Evolutionary conservation across 2,113 vertebrate species (phyloP).

Genomic region (Dipodomys ordii): DNA sequence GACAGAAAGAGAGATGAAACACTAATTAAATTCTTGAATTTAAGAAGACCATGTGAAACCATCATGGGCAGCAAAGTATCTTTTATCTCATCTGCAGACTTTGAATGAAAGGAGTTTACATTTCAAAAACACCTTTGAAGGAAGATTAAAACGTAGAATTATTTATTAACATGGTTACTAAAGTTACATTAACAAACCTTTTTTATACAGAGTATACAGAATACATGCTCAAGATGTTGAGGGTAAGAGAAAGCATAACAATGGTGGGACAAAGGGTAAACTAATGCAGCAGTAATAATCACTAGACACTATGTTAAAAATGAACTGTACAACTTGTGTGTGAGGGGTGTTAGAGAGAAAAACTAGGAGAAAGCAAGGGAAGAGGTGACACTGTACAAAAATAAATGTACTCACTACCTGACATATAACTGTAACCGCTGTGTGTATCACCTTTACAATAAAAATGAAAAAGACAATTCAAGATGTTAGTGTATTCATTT

Average conservation of each 20-base stretch:
- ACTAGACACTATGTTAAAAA: too few relatives aligned
- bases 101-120: background rate
- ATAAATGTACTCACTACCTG: too few relatives aligned
- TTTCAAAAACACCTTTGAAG: conserved; percentile 19
- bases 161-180: background rate
- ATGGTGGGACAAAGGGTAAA: too few relatives aligned
- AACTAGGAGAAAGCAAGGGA: too few relatives aligned
- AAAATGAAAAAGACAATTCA: too few relatives aligned
- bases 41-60: background rate
- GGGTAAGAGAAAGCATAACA: too few relatives aligned
- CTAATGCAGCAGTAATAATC: too few relatives aligned
- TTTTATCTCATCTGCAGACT: background rate
- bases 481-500: background rate
- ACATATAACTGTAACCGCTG: too few relatives aligned
- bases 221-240: background rate
- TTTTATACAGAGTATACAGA: background rate
- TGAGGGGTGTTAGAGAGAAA: too few relatives aligned
- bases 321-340: too few relatives aligned
- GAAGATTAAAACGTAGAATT: background rate
- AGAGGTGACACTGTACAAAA: too few relatives aligned
- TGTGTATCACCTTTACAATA: too few relatives aligned
- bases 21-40: conserved; percentile 3
- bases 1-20: background rate
- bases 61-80: background rate
- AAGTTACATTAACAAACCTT: background rate